phyloP scores from a whole-genome alignment of 2,113 vertebrate species.

The Aleadryas rufinucha region DNA sequence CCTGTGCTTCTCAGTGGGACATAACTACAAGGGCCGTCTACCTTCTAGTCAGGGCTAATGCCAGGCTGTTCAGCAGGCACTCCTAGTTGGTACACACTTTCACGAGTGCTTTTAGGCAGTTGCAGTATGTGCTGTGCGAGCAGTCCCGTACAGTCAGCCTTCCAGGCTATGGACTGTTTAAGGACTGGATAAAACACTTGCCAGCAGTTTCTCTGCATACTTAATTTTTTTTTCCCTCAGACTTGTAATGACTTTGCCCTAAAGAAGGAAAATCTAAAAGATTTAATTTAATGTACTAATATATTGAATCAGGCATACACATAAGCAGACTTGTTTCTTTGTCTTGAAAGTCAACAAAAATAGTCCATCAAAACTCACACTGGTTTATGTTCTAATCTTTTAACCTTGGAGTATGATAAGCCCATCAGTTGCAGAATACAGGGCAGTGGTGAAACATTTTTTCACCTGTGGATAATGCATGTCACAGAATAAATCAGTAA shows the following conservation, averaged over 20 bases:
- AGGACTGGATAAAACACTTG: background rate
- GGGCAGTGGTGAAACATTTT: background rate
- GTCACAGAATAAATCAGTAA: background rate
- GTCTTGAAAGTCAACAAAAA: background rate
- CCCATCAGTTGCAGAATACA: background rate
- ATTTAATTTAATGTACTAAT: background rate
- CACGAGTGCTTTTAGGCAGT: background rate
- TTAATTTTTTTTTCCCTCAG: background rate
- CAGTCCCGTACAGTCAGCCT: background rate
- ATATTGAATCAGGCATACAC: background rate
- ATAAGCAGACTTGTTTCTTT: background rate
- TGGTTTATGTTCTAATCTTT: background rate
- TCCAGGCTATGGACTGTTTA: background rate
- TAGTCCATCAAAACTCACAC: background rate
- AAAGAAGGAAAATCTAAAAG: background rate
- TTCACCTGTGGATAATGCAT: background rate
- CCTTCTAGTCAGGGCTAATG: background rate
- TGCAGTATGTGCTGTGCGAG: background rate
- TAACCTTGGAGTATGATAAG: background rate
- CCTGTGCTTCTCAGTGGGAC: background rate
- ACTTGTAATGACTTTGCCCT: background rate
- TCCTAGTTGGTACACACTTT: background rate
- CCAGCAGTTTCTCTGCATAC: background rate
- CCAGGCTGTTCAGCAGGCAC: background rate
- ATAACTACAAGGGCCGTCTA: rapidly evolving